phyloP scores from a whole-genome alignment of 1,140 invertebrate species.

The Condylostylus longicornis region DNA sequence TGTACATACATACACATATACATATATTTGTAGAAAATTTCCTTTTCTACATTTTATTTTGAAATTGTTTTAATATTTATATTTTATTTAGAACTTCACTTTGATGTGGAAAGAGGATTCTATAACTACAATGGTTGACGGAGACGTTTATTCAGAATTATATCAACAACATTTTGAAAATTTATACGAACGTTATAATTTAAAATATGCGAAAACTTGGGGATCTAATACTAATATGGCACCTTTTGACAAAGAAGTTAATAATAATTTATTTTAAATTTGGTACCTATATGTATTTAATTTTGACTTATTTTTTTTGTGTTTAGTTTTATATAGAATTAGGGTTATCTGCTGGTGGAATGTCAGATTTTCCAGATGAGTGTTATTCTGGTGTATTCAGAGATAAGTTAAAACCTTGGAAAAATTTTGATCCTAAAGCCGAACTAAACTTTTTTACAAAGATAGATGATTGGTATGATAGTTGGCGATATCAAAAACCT shows the following conservation, averaged over 20 bases:
- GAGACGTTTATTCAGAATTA: conserved; percentile 16
- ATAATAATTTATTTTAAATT: background rate
- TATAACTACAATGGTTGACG: conserved; percentile 39
- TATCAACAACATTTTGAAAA: conserved; percentile 33
- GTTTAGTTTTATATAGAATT: conserved; percentile 58
- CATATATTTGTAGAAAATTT: too few relatives aligned
- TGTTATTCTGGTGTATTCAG: conserved; percentile 22
- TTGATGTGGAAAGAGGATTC: conserved; percentile 41
- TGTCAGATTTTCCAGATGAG: conserved; percentile 51
- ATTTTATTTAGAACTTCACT: too few relatives aligned
- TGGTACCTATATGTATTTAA: conserved; percentile 2
- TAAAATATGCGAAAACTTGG: conserved; percentile 24
- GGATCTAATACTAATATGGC: conserved; percentile 36
- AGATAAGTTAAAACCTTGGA: conserved; percentile 50
- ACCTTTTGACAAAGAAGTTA: conserved; percentile 57
- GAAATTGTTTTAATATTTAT: too few relatives aligned
- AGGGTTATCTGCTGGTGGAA: conserved; percentile 57
- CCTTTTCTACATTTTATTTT: too few relatives aligned
- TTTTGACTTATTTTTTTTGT: conserved; percentile 3
- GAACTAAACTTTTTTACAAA: conserved; percentile 46
- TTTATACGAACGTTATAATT: conserved; percentile 17
- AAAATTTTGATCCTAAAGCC: conserved; percentile 38
- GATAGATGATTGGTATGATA: too few relatives aligned
- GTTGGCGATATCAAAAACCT: too few relatives aligned
- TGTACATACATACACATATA: too few relatives aligned